These are phyloP conservation scores for Toxotes lorentzi DNA, from an alignment of 2,797 vertebrate species.

Conservation along the genomic window DNA sequence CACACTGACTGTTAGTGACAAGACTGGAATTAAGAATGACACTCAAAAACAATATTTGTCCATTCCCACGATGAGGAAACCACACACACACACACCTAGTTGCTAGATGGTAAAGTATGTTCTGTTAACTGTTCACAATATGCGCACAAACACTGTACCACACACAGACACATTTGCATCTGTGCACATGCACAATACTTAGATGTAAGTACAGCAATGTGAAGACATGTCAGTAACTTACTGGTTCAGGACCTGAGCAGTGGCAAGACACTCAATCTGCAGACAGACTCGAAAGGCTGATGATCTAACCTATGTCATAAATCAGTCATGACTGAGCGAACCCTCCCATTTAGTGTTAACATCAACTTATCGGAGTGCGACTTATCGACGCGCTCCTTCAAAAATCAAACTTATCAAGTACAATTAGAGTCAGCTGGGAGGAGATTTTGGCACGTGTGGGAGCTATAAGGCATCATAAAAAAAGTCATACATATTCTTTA, in stretches of 20 bases:
- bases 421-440: background rate
- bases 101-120: background rate
- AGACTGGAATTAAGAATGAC: conserved; percentile 2
- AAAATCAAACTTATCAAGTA: background rate
- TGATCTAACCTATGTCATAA: background rate
- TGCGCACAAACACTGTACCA: background rate
- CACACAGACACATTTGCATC: background rate
- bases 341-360: background rate
- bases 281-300: too few relatives aligned
- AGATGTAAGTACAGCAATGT: background rate
- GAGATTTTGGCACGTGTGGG: background rate
- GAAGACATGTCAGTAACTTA: background rate
- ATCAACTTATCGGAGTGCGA: background rate
- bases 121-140: background rate
- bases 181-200: background rate
- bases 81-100: background rate
- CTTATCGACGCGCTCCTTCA: too few relatives aligned
- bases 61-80: background rate
- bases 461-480: background rate
- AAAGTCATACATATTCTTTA: background rate
- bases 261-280: background rate
- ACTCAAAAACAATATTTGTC: background rate
- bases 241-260: background rate
- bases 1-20: background rate
- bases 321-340: background rate